Conservation (phyloP, 2,888 invertebrate species). For the Asteroscopus sphinx region DNA sequence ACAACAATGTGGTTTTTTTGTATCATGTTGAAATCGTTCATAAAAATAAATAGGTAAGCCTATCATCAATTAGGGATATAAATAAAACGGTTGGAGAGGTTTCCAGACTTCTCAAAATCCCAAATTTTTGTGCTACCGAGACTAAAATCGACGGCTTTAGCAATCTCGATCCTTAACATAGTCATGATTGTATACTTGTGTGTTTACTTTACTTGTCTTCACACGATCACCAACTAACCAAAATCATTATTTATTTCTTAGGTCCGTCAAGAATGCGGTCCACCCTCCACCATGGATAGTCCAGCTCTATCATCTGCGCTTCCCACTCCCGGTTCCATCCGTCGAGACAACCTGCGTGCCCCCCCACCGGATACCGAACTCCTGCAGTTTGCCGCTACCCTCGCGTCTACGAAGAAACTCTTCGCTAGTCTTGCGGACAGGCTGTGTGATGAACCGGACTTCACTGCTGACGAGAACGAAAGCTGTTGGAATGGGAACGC, state of each 20-base stretch:
- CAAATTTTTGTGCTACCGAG: too few species aligned
- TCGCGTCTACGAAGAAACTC: constrained; percentile 94
- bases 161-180: too few species aligned
- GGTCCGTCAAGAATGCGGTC: constrained; percentile 85
- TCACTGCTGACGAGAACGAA: constrained; percentile 91
- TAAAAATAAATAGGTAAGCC: too few species aligned
- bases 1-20: too few species aligned
- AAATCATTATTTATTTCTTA: constrained; percentile 48
- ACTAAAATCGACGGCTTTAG: too few species aligned
- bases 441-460: constrained; percentile 93
- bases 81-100: too few species aligned
- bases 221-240: neutral
- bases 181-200: too few species aligned
- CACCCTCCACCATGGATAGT: constrained; percentile 75
- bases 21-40: too few species aligned
- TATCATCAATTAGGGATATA: too few species aligned
- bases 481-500: constrained; percentile 95
- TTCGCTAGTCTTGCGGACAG: constrained; percentile 95
- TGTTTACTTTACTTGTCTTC: too few species aligned
- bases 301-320: constrained; percentile 63
- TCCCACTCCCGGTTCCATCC: constrained; percentile 69
- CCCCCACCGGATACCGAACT: constrained; percentile 92
- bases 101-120: too few species aligned
- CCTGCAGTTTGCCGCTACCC: constrained; percentile 91
- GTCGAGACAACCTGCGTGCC: constrained; percentile 85